A percentile compares a stretch with the other conserved stretches of the same genome.
Evolutionary conservation across 2,888 invertebrate genomes (phyloP).

Genomic region (Scrobipalpa costella): DNA sequence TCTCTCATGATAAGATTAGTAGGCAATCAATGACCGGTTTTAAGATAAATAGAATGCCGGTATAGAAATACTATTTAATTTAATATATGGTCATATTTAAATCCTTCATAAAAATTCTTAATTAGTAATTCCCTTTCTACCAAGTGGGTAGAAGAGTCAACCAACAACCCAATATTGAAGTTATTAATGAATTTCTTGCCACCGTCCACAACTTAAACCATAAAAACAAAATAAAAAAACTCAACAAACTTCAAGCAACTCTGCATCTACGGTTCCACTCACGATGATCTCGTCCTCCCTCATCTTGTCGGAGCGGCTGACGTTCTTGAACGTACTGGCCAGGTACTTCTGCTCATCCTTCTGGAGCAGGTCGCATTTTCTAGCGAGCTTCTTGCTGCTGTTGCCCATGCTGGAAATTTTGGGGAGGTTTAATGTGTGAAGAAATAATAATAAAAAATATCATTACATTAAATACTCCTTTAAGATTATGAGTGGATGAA

Average conservation of each 20-base stretch:
- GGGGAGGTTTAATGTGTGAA: neutral
- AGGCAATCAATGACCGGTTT: neutral
- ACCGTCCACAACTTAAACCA: conserved; percentile 37
- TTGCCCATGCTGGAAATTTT: conserved; percentile 76
- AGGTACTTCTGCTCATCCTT: conserved; percentile 84
- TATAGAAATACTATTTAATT: no score
- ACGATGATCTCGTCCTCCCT: conserved; percentile 85
- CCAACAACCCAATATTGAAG: neutral
- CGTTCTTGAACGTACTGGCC: conserved; percentile 82
- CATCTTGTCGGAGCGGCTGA: conserved; percentile 83
- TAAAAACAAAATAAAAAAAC: conserved; percentile 58
- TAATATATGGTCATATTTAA: no score
- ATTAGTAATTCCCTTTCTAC: neutral
- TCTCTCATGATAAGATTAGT: neutral
- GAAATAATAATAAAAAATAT: no score
- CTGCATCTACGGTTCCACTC: conserved; percentile 76
- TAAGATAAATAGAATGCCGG: neutral
- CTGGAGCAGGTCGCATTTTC: conserved; percentile 83
- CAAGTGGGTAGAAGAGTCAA: neutral
- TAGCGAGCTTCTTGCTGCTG: conserved; percentile 84
- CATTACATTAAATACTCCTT: no score
- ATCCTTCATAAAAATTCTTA: neutral
- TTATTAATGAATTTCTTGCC: conserved; percentile 33
- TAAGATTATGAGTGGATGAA: no score
- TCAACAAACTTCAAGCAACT: conserved; percentile 76